Evolutionary conservation across 2,113 vertebrate genomes (phyloP).

Genomic region (Vireo altiloquus): DNA sequence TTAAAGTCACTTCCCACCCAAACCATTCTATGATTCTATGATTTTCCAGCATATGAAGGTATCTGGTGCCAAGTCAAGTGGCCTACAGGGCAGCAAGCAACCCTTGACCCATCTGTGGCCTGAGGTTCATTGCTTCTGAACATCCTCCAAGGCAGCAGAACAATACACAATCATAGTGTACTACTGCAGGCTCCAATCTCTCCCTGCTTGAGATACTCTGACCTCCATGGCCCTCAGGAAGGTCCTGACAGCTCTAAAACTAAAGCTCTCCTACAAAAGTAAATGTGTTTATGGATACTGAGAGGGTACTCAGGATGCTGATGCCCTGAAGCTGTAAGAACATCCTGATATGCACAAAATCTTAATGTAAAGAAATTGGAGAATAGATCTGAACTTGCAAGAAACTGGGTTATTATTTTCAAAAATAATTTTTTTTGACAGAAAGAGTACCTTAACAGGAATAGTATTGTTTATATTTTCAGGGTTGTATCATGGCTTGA

Average conservation of each 20-base stretch:
- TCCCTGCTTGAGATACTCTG: not conserved
- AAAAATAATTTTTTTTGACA: not conserved
- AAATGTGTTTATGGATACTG: not conserved
- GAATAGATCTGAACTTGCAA: not conserved
- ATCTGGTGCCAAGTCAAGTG: not conserved
- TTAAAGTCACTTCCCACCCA: not conserved
- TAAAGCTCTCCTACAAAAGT: not conserved
- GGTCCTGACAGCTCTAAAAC: not conserved
- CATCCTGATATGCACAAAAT: not conserved
- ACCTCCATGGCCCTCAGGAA: not conserved
- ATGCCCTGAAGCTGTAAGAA: not conserved
- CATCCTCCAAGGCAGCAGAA: not conserved
- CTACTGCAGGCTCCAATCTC: not conserved
- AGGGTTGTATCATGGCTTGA: not conserved
- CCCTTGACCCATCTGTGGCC: not conserved
- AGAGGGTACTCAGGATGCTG: not conserved
- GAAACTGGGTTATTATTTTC: not conserved
- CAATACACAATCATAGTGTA: rapidly evolving
- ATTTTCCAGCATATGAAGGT: not conserved
- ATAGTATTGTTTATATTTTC: not conserved
- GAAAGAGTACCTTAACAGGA: not conserved
- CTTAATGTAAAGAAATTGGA: not conserved
- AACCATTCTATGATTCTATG: not conserved
- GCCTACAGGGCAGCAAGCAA: not conserved
- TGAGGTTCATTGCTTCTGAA: not conserved